These are phyloP conservation scores for Pseudoips prasinana DNA, from an alignment of 2,888 invertebrate genomes.

Conservation along the genomic window DNA sequence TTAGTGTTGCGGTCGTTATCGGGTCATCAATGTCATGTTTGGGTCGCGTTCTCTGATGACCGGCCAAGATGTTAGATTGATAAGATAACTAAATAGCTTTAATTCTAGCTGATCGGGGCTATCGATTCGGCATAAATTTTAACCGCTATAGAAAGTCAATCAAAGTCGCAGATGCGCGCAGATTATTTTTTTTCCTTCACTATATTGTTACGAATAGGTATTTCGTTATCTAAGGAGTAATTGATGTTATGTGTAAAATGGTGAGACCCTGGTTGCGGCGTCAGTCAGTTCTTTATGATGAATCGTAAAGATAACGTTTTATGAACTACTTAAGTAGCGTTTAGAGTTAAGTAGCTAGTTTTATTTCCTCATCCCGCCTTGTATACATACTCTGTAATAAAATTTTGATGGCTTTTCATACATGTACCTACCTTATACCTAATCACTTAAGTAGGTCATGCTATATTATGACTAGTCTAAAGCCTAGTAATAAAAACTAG, in stretches of 20 bases:
- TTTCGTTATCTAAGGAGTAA: neutral
- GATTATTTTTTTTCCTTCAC: slow-evolving; percentile 43
- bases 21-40: slow-evolving; percentile 65
- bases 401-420: too few relatives aligned
- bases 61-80: slow-evolving; percentile 55
- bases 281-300: too few relatives aligned
- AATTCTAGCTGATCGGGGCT: slow-evolving; percentile 58
- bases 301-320: too few relatives aligned
- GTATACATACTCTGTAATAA: too few relatives aligned
- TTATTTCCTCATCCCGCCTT: too few relatives aligned
- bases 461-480: too few relatives aligned
- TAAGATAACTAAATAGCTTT: slow-evolving; percentile 68
- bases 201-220: neutral
- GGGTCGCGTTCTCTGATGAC: slow-evolving; percentile 56
- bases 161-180: slow-evolving; percentile 49
- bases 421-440: too few relatives aligned
- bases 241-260: neutral
- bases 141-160: slow-evolving; percentile 75
- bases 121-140: slow-evolving; percentile 62
- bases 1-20: slow-evolving; percentile 44
- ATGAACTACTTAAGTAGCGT: too few relatives aligned
- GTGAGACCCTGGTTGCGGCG: neutral
- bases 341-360: too few relatives aligned
- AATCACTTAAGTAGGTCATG: too few relatives aligned
- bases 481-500: too few relatives aligned